Conservation (phyloP, 2,888 invertebrate species). For the Plagiodera versicolora region DNA sequence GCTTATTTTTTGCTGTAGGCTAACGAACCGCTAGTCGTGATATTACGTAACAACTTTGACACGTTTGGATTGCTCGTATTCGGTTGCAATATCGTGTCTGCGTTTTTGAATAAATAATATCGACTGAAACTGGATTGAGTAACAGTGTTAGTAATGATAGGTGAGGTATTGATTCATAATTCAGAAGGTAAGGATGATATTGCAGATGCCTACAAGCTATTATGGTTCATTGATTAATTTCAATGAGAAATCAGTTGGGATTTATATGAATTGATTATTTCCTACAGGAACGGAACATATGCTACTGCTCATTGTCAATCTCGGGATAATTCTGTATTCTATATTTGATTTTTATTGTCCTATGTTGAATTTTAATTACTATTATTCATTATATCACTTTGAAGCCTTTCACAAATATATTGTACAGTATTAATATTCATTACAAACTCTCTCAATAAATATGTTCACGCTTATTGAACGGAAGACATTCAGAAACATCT, state of each 20-base stretch:
- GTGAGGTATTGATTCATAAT: not conserved
- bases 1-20: not conserved
- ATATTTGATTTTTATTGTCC: too few relatives aligned
- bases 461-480: not conserved
- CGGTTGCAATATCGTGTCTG: slow-evolving; percentile 9
- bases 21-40: slow-evolving; percentile 11
- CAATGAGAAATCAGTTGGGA: too few relatives aligned
- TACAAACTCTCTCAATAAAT: not conserved
- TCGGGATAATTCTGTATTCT: too few relatives aligned
- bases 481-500: not conserved
- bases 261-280: too few relatives aligned
- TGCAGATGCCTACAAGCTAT: not conserved
- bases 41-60: slow-evolving; percentile 9
- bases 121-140: not conserved
- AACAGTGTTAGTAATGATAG: slow-evolving; percentile 1
- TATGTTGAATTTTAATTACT: too few relatives aligned
- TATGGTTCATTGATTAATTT: too few relatives aligned
- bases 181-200: not conserved
- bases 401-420: not conserved
- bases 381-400: not conserved
- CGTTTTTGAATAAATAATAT: slow-evolving; percentile 4
- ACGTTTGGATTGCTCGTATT: slow-evolving; percentile 1
- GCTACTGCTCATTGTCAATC: too few relatives aligned
- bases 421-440: not conserved
- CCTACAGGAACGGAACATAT: too few relatives aligned